A percentile compares a stretch with the other conserved stretches of the same genome.
Conservation (phyloP, 2,888 invertebrate genomes). For the Lasius platythorax region DNA sequence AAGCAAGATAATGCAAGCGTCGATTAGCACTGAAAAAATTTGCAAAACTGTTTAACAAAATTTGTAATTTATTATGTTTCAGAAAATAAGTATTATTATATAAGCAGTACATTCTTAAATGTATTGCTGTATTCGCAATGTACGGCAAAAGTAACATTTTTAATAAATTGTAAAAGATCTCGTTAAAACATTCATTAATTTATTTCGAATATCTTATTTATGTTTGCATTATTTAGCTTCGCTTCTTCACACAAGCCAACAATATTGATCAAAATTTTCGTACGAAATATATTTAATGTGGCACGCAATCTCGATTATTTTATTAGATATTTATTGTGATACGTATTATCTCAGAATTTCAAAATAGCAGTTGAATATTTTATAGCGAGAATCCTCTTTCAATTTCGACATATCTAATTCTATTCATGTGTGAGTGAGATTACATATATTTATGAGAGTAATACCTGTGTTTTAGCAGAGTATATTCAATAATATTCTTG, state of each 20-base stretch:
- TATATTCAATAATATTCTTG: slow-evolving; percentile 42
- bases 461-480: slow-evolving; percentile 15
- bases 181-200: slow-evolving; percentile 3
- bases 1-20: slow-evolving; percentile 36
- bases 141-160: neutral
- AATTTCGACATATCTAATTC: slow-evolving; percentile 15
- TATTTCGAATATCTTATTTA: neutral
- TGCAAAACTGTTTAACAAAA: slow-evolving; percentile 14
- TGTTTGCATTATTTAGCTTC: slow-evolving; percentile 54
- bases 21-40: neutral
- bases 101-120: neutral
- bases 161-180: slow-evolving; percentile 13
- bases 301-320: slow-evolving; percentile 54
- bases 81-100: neutral
- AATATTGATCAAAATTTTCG: slow-evolving; percentile 43
- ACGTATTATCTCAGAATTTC: slow-evolving; percentile 8
- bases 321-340: slow-evolving; percentile 8
- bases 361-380: slow-evolving; percentile 31
- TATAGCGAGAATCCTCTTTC: slow-evolving; percentile 8
- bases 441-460: slow-evolving; percentile 33
- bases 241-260: slow-evolving; percentile 35
- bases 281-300: slow-evolving; percentile 43
- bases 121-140: neutral
- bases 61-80: neutral
- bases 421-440: slow-evolving; percentile 13